Evolutionary conservation across 2,797 vertebrate genomes (phyloP), one percentile per base, ranked within the genome.

Genomic region (Peromyscus eremicus): DNA sequence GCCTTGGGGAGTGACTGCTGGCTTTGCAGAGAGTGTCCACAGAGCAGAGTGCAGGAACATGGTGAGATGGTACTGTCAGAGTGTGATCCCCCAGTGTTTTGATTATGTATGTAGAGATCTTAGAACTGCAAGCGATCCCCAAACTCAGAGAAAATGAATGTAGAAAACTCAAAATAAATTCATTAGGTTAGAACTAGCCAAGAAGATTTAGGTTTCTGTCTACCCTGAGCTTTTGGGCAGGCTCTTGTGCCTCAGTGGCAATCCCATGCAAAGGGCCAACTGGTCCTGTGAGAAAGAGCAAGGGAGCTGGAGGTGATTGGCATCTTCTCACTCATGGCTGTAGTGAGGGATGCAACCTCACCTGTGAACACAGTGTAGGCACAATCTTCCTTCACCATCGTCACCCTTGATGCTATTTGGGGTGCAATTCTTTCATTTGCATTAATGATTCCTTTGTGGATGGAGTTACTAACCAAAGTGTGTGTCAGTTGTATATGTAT

Each of bases 301-400:
- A 27, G 16, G 89, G 21, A 49, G 57, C 11, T 16, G 21, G 2
- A 8, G 29, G 34, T 1, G 14, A 5, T 23, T 27, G 52, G 10
- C 7, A 25, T 32, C 84, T 14, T 21, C 13, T 32, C 14, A 17
- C n/a, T 32, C 14, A 13, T 21, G 10, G 40, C 62, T 17, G 10
- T 4, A 5, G 23, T 8, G 19, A 37, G 49, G 4, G 29, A 11
- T 1, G 7, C 1, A 3, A 10, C 40, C 84, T 17, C 21, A 64
- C 0, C 40, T 49, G 13, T 7, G 16, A 6, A 34, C 1, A 2
- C 60, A 80, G 4, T 66, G 5, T 1, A 8, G 49, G 13, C 4
- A 29, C 5, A 0, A 1, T 40, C 55, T 1, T 2, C 12, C 55
- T 17, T 1, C 14, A 27, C 29, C 21, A 8, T 3, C 9, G 0